Base-by-base conservation (phyloP, 2,113 vertebrate species). In the Todiramphus saurophagus region DNA sequence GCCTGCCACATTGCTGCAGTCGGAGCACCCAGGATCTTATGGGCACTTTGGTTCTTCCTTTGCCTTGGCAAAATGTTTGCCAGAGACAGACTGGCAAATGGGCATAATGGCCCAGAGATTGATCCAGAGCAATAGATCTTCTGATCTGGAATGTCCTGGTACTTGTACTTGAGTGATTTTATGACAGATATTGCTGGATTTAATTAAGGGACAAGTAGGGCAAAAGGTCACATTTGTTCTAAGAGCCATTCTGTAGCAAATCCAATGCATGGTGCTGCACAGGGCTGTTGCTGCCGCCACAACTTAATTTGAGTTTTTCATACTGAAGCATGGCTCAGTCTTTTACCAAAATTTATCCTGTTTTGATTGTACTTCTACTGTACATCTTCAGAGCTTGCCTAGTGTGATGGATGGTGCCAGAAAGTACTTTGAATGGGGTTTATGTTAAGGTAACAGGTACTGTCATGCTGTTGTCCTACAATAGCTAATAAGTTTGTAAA, bases 301-400 rank as follows among this genome's bases (percentile, higher is more conserved):
- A 37, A 24, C 19, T 76, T 83, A 23, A 8, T 77, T 95, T 87
- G 35, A 20, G 16, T 66, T 92, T 68, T 94, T 84, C 13, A 31
- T 83, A n/a, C 30, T 75, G 56, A 87, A 83, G 6, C 56, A 56
- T 72, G 76, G 93, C 39, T 94, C 91, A 92, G 7, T 19, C 60
- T 41, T 87, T 77, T 87, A 89, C 78, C 20, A 35, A 84, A 56
- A 73, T 78, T 86, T 88, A 67, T 15, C 46, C 48, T 79, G 55
- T 58, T 95, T 88, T 89, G 69, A 37, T 90, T 60, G 23, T 88
- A 72, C n/a, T 90, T 91, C 77, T 48, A 93, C 25, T 96, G 17
- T 11, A 53, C 18, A 18, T 81, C 28, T 83, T 92, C 92, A 77
- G 74, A 35, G 14, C 78, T 94, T 90, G 41, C 46, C 9, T 78